phyloP scores from a whole-genome alignment of 2,888 invertebrate genomes.

The Galeruca laticollis region DNA sequence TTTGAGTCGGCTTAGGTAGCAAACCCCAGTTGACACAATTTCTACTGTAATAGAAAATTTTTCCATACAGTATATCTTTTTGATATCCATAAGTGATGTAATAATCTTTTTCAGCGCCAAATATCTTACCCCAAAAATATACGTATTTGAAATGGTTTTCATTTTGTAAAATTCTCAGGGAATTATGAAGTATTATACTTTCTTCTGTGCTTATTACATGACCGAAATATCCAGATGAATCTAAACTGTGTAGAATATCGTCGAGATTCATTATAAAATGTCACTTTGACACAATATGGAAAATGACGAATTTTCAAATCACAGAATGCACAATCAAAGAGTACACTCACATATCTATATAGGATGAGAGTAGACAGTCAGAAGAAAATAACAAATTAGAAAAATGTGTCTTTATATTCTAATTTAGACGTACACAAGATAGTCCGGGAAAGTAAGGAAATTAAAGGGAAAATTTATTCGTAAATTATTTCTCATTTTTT shows the following conservation, averaged over 20 bases:
- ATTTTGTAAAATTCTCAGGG: constrained; percentile 81
- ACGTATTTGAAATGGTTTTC: constrained; percentile 87
- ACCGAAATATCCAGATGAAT: constrained; percentile 74
- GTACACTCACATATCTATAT: too few species aligned
- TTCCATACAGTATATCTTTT: constrained; percentile 78
- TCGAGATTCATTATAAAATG: constrained; percentile 69
- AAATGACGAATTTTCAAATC: background rate
- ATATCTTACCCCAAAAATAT: constrained; percentile 89
- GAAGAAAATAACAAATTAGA: too few species aligned
- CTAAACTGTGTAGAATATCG: constrained; percentile 68
- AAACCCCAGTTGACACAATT: constrained; percentile 79
- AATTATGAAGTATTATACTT: constrained; percentile 79
- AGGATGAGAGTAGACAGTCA: too few species aligned
- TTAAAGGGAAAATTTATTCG: too few species aligned
- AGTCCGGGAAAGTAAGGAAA: too few species aligned
- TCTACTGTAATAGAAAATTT: constrained; percentile 82
- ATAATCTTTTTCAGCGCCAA: constrained; percentile 82
- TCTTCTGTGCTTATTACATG: constrained; percentile 80
- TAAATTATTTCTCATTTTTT: too few species aligned
- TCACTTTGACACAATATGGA: constrained; percentile 34
- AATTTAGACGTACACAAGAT: too few species aligned
- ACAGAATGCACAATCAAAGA: background rate
- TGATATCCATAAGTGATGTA: constrained; percentile 85
- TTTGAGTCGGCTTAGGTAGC: constrained; percentile 68
- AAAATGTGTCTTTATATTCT: too few species aligned